Evolutionary conservation across 1,140 invertebrate genomes (phyloP).

Genomic region (Drosophila carrolli): DNA sequence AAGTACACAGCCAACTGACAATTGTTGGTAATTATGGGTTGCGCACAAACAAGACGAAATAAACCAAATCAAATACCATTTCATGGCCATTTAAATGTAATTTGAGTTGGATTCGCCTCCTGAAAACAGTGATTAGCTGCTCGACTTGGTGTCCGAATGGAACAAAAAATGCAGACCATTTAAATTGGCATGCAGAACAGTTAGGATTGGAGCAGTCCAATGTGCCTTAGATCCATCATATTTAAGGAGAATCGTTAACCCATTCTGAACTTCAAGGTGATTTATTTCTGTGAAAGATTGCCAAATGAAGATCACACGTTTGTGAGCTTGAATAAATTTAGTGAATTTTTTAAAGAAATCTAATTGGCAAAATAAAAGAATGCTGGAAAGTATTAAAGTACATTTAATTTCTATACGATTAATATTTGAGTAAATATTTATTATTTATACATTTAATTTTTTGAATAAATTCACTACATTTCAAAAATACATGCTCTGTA

Average conservation of each 20-base stretch:
- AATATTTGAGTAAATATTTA: too few relatives aligned
- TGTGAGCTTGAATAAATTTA: not conserved
- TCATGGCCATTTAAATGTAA: constrained; percentile 82
- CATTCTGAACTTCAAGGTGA: not conserved
- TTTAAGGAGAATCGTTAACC: not conserved
- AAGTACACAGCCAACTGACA: constrained; percentile 69
- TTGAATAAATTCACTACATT: too few relatives aligned
- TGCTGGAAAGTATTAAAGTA: too few relatives aligned
- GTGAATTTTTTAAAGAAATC: too few relatives aligned
- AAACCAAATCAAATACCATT: constrained; percentile 76
- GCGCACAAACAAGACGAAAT: constrained; percentile 50
- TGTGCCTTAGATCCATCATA: constrained; percentile 17
- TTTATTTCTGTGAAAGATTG: not conserved
- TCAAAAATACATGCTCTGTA: too few relatives aligned
- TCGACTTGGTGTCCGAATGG: constrained; percentile 10
- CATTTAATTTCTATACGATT: too few relatives aligned
- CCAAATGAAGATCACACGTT: not conserved
- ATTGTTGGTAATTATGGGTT: constrained; percentile 75
- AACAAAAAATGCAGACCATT: constrained; percentile 33
- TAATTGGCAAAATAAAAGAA: too few relatives aligned
- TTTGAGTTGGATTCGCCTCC: constrained; percentile 62
- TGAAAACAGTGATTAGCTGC: constrained; percentile 59
- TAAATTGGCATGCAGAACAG: constrained; percentile 41
- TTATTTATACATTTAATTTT: too few relatives aligned
- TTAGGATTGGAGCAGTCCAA: constrained; percentile 8